Evolutionary conservation across 2,888 invertebrate genomes (phyloP).

Genomic region (Sarcophaga carnaria): DNA sequence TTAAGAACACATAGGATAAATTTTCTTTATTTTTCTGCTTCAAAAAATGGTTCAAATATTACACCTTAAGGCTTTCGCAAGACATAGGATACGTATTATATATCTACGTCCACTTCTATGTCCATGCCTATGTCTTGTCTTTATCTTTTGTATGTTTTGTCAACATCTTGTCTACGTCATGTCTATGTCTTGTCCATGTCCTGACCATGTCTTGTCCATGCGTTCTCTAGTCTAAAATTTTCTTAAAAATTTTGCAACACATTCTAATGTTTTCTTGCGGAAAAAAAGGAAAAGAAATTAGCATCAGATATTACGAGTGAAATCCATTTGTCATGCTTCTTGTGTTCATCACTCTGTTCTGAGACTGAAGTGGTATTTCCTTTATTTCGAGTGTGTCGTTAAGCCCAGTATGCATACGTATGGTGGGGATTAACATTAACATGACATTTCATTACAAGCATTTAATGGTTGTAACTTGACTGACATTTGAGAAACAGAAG

Average conservation of each 20-base stretch:
- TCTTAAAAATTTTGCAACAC: not conserved
- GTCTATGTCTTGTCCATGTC: not conserved
- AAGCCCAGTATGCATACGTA: no score
- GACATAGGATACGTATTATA: not conserved
- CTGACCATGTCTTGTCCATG: not conserved
- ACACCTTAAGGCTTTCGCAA: no score
- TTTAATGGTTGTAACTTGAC: constrained; percentile 19
- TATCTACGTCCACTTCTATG: not conserved
- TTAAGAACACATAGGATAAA: no score
- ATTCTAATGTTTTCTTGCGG: not conserved
- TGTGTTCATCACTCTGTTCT: no score
- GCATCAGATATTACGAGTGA: no score
- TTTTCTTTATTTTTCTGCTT: no score
- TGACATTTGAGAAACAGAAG: constrained; percentile 6
- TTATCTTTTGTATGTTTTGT: not conserved
- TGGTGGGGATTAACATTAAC: not conserved
- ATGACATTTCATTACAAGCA: constrained; percentile 22
- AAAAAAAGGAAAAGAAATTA: no score
- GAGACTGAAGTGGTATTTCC: no score
- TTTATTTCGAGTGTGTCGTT: no score
- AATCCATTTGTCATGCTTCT: no score
- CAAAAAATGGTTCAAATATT: no score
- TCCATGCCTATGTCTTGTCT: not conserved
- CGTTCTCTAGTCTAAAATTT: no score
- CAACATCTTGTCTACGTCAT: not conserved